Conservation (phyloP, 2,797 vertebrate species). For the Xenops minutus region DNA sequence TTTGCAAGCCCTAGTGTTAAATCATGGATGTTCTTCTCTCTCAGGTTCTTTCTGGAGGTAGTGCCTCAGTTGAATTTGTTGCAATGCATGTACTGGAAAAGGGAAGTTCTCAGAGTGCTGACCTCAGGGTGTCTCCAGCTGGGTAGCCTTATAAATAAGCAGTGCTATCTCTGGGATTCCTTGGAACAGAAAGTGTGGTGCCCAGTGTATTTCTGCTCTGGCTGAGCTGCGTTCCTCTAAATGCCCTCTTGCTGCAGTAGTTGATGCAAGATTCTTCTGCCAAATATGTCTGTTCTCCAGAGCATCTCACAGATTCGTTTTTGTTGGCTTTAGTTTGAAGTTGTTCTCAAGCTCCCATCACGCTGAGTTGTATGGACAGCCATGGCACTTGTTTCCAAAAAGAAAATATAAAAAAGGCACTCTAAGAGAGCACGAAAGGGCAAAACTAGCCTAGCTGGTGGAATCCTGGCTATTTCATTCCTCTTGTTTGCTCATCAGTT, state of each 20-base stretch:
- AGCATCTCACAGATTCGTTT: not conserved
- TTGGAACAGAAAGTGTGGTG: not conserved
- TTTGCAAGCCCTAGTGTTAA: not conserved
- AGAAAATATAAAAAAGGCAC: not conserved
- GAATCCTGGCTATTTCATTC: not conserved
- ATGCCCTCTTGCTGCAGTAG: not conserved
- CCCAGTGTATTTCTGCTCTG: not conserved
- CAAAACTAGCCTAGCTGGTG: not conserved
- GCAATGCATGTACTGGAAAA: not conserved
- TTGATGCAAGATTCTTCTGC: not conserved
- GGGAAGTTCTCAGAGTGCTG: not conserved
- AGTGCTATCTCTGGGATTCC: not conserved
- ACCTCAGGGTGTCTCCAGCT: not conserved
- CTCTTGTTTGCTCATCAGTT: not conserved
- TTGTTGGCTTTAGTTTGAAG: not conserved
- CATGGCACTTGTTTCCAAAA: not conserved
- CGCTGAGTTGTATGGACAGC: not conserved
- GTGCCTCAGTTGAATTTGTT: not conserved
- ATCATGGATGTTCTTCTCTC: not conserved
- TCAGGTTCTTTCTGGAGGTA: not conserved
- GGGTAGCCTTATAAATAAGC: not conserved
- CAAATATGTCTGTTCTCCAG: not conserved
- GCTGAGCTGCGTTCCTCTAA: not conserved
- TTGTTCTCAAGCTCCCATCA: not conserved
- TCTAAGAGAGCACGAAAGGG: not conserved